Evolutionary conservation across 2,888 invertebrate genomes (phyloP).

Genomic region (Dolichomitus sp.): DNA sequence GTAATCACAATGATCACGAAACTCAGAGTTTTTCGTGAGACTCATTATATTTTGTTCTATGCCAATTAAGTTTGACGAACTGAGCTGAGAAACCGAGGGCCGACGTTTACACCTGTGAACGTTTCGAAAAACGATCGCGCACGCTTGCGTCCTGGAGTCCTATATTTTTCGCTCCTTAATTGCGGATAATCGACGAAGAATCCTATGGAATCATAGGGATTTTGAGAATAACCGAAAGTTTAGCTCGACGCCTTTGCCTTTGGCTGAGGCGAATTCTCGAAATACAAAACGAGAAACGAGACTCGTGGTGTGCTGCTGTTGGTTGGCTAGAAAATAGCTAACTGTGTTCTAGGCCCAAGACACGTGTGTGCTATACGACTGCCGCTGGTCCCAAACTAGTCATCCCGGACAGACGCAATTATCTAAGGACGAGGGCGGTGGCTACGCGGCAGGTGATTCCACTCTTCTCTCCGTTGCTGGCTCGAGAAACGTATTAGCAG

Average conservation of each 20-base stretch:
- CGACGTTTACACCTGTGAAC: constrained; percentile 68
- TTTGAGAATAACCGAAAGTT: constrained; percentile 68
- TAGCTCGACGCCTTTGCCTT: constrained; percentile 65
- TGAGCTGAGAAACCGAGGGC: constrained; percentile 25
- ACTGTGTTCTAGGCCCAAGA: constrained; percentile 42
- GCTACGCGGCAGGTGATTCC: constrained; percentile 80
- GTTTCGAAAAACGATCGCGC: constrained; percentile 25
- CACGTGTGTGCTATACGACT: constrained; percentile 44
- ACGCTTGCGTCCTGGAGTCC: constrained; percentile 25
- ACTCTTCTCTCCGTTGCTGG: constrained; percentile 46
- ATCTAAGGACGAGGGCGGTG: constrained; percentile 81
- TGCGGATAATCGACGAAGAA: constrained; percentile 67
- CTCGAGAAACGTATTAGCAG: constrained; percentile 79
- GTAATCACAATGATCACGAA: constrained; percentile 63
- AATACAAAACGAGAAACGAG: constrained; percentile 53
- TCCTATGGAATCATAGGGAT: constrained; percentile 58
- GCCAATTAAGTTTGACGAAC: constrained; percentile 58
- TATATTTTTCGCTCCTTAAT: constrained; percentile 64
- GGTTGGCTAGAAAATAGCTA: constrained; percentile 47
- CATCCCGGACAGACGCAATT: constrained; percentile 77
- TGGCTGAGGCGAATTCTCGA: constrained; percentile 42
- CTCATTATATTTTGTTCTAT: constrained; percentile 32
- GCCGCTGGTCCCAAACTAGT: constrained; percentile 52
- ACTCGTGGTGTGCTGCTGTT: constrained; percentile 42
- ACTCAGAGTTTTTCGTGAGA: constrained; percentile 21